A percentile compares a stretch with the other conserved stretches of the same genome.
phyloP scores from a whole-genome alignment of 2,888 invertebrate genomes.

The Netelia virgata region DNA sequence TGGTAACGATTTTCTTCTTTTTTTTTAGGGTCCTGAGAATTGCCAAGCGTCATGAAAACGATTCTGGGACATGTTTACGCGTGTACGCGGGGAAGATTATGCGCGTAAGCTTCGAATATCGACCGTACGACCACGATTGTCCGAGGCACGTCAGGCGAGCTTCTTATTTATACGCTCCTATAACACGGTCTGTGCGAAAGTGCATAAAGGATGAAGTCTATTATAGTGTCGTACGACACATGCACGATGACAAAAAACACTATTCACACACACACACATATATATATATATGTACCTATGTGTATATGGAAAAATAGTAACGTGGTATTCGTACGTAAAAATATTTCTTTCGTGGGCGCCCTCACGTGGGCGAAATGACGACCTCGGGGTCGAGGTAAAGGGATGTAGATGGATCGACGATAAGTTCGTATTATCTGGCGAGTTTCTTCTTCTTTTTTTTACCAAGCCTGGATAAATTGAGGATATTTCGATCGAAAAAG shows the following conservation, averaged over 20 bases:
- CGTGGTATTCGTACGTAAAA: slow-evolving; percentile 1
- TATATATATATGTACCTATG: neutral
- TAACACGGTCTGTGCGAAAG: slow-evolving; percentile 7
- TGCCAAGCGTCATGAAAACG: neutral
- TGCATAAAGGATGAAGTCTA: slow-evolving; percentile 35
- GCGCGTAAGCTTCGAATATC: slow-evolving; percentile 19
- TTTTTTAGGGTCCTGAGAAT: neutral
- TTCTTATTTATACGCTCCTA: slow-evolving; percentile 30
- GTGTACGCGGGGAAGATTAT: slow-evolving; percentile 1
- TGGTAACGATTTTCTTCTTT: no score
- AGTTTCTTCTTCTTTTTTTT: neutral
- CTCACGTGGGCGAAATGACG: slow-evolving; percentile 44
- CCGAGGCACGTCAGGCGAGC: neutral
- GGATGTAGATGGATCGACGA: slow-evolving; percentile 43
- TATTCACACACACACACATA: no score
- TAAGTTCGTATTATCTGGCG: slow-evolving; percentile 18
- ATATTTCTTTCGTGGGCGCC: slow-evolving; percentile 34
- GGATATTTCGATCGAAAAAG: neutral
- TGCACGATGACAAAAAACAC: slow-evolving; percentile 12
- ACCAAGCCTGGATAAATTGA: slow-evolving; percentile 9
- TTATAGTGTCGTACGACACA: slow-evolving; percentile 16
- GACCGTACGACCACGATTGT: neutral
- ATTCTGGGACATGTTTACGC: slow-evolving; percentile 1
- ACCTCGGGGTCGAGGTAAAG: slow-evolving; percentile 35
- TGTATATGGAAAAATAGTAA: slow-evolving; percentile 4